Base-by-base conservation (phyloP, 2,888 invertebrate genomes). In the Nomada goodeniana region DNA sequence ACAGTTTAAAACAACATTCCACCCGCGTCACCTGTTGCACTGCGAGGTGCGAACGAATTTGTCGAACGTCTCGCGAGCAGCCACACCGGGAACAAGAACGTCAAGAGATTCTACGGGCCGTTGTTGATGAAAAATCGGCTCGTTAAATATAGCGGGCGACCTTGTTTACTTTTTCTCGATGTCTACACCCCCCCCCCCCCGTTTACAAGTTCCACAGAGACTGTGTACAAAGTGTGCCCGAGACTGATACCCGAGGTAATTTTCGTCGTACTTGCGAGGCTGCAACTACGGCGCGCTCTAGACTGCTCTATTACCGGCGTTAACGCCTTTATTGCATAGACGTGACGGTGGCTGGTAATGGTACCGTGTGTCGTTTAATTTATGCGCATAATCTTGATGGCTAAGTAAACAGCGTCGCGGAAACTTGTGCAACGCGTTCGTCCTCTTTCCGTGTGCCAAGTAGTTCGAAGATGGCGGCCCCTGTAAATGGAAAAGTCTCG, bases 301-400 rank as follows among this genome's bases (percentile, higher is more conserved):
- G 76, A 73, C 47, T 73, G 69, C 72, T 78, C 78, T 83, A 78
- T 83, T 74, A 71, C 70, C 57, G 47, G 44, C 70, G 82, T 83
- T 83, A 77, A 82, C 74, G 68, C 70, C 76, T 68, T 83, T 76
- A 76, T 81, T 61, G 81, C 72, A 76, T 76, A 64, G 81, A 55
- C 52, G 76, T 61, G 82, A 82, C 68, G 59, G 29, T 44, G 52
- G 15, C 18, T 23, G 63, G 59, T 68, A 53, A 74, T 52, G 63
- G 50, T 57, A 59, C 59, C 69, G 59, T 63, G 55, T 71, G 82
- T 76, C 64, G 68, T 65, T 72, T 81, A 82, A 82, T 81, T 72
- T 76, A 76, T 76, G 72, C 71, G 59, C 76, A 76, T 76, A 76
- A 76, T 69, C 76, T 50, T 42, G 64, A 73, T 55, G 59, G 69